Evolutionary conservation across 1,140 invertebrate species (phyloP), one percentile per base, ranked within the genome.

Genomic region (Homarus americanus): DNA sequence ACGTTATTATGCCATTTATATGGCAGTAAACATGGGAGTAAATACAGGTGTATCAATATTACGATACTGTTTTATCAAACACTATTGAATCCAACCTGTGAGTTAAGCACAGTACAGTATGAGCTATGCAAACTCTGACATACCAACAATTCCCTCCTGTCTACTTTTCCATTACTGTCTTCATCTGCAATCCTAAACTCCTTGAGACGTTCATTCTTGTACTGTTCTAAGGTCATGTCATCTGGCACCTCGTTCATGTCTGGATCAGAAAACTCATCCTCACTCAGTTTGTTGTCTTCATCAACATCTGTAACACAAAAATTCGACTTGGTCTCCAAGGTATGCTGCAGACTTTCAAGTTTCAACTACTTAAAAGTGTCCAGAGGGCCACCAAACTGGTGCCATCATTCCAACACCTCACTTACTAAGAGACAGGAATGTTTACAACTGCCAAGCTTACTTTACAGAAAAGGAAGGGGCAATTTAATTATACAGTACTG

Each of bases 211-310:
- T 89, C 87, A 28, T 80, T n/a, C 44, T 34, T 89, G 78, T 80
- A 89, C 28, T 72, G 40, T 41, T 82, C 87, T 41, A 28, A 38
- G 12, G 87, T 89, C 78, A 89, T 58, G 38, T 82, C 58, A 49
- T 89, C 87, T 38, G 87, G 87, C 15, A 89, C 87, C 36, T 89
- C 87, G 82, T 89, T 89, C 20, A 82, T 73, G 3, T 82, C 79
- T 49, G 87, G 87, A 58, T 89, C 87, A 72, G 78, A 40, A 75
- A 89, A 89, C 49, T 89, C 87, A 40, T 82, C 76, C 28, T 82
- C 80, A 34, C 34, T 89, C 28, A 89, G 28, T 53, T 73, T 69
- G 28, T 58, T 69, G 34, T 89, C 79, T 82, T 41, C 79, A 89
- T 89, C 87, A 73, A 82, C 32, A 75, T 89, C 87, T 89, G 79